Percentiles rank a stretch among this genome's conserved stretches.
Conservation (phyloP, 2,113 vertebrate genomes). For the Ciconia boyciana region DNA sequence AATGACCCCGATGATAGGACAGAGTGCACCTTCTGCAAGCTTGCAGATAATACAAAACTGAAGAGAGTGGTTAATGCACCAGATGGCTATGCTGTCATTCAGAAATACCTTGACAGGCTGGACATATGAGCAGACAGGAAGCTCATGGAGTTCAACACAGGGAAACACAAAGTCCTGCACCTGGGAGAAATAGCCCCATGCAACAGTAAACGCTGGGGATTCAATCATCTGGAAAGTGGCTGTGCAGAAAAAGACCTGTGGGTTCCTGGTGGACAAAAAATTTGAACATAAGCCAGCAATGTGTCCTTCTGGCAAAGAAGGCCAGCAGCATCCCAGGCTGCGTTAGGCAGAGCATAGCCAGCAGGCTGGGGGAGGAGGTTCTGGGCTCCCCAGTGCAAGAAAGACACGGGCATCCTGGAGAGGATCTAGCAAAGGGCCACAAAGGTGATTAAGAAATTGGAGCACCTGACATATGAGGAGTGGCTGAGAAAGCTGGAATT, state of each 20-base stretch:
- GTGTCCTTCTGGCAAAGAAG: neutral
- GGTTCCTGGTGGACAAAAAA: neutral
- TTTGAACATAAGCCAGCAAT: neutral
- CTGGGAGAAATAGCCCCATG: neutral
- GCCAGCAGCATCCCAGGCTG: neutral
- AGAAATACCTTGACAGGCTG: neutral
- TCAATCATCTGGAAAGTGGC: neutral
- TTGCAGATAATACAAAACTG: neutral
- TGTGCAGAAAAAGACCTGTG: neutral
- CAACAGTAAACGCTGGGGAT: neutral
- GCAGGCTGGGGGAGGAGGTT: neutral
- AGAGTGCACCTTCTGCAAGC: neutral
- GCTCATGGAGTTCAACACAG: neutral
- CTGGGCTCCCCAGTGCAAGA: neutral
- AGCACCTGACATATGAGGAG: neutral
- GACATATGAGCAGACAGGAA: neutral
- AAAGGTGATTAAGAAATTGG: neutral
- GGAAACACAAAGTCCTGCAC: neutral
- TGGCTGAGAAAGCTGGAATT: neutral
- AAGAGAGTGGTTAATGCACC: neutral
- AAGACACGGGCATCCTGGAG: neutral
- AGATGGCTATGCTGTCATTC: neutral
- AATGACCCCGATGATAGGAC: neutral
- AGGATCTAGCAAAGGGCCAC: neutral
- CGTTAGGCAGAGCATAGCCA: neutral